These are phyloP conservation scores for Marmota flaviventris DNA, from an alignment of 2,113 vertebrate species.

Conservation along the genomic window DNA sequence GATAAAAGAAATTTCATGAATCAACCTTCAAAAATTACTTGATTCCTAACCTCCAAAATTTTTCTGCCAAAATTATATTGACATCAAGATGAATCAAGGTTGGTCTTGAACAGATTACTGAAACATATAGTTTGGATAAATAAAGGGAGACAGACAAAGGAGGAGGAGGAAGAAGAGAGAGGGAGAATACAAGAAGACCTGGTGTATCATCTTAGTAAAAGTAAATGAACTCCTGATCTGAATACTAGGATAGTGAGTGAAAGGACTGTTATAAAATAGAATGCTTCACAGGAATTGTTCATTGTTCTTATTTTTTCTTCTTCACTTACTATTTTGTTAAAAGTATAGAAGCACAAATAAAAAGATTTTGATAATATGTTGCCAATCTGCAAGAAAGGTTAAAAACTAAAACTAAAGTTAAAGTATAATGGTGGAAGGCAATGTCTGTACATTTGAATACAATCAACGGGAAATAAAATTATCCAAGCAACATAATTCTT, in stretches of 20 bases:
- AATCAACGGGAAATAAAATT: slow-evolving; percentile 53
- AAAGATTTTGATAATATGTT: not conserved
- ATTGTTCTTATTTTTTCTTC: not conserved
- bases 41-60: not conserved
- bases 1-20: not conserved
- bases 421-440: not conserved
- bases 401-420: not conserved
- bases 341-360: not conserved
- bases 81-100: not conserved
- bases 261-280: not conserved
- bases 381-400: not conserved
- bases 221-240: not conserved
- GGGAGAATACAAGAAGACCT: not conserved
- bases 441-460: slow-evolving; percentile 51
- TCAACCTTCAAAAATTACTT: not conserved
- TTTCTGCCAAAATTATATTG: not conserved
- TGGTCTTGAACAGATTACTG: not conserved
- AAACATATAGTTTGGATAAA: not conserved
- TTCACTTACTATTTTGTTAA: slow-evolving; percentile 4
- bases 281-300: not conserved
- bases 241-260: not conserved
- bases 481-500: not conserved
- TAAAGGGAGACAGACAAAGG: not conserved
- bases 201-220: not conserved
- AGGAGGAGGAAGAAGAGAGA: no score